Evolutionary conservation across 2,797 vertebrate species (phyloP).

Genomic region (Avahi laniger): DNA sequence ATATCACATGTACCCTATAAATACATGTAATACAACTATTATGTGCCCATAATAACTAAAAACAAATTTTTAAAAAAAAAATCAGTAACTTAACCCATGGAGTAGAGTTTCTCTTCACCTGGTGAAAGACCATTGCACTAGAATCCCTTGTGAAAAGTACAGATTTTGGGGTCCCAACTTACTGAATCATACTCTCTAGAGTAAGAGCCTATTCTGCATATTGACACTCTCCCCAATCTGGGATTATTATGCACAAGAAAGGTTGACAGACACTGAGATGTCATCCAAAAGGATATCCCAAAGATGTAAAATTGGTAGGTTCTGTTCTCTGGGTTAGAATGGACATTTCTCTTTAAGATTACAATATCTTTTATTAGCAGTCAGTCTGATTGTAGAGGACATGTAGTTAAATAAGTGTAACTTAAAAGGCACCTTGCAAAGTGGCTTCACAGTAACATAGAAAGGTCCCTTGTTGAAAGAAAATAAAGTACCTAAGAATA

Average conservation of each 20-base stretch:
- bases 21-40: too few species aligned
- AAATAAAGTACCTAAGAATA: too few species aligned
- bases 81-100: not conserved
- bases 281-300: not conserved
- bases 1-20: too few species aligned
- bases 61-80: too few species aligned
- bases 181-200: not conserved
- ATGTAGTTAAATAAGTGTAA: not conserved
- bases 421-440: not conserved
- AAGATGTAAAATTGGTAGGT: not conserved
- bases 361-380: not conserved
- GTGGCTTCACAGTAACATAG: not conserved
- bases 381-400: not conserved
- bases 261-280: not conserved
- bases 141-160: not conserved
- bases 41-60: too few species aligned
- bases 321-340: not conserved
- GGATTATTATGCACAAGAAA: not conserved
- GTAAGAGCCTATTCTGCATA: not conserved
- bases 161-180: not conserved
- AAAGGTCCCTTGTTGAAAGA: not conserved
- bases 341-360: not conserved
- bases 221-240: not conserved
- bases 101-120: not conserved
- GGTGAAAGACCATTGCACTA: not conserved